Conservation (phyloP, 30 jellyfish, hydroid and myxozoan genomes). For the Chrysaora quinquecirrha region DNA sequence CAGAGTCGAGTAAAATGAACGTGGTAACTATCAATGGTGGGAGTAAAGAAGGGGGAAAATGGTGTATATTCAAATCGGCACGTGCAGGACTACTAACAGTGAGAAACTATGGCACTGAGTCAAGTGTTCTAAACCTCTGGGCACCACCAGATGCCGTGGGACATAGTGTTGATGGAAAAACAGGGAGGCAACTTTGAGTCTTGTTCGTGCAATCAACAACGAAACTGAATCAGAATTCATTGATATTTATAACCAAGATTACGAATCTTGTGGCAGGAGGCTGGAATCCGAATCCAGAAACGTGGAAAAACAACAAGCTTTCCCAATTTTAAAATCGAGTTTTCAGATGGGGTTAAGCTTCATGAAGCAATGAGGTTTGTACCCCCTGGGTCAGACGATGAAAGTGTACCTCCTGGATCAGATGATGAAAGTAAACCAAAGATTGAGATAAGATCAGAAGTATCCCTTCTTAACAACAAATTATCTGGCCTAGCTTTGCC, state of each 20-base stretch:
- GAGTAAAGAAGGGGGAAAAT: background rate
- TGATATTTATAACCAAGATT: background rate
- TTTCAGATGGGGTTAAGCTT: background rate
- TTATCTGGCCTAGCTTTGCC: background rate
- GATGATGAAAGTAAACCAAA: background rate
- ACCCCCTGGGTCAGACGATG: background rate
- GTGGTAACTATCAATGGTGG: background rate
- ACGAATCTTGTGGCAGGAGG: background rate
- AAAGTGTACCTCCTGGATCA: background rate
- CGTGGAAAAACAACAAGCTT: background rate
- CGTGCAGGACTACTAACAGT: background rate
- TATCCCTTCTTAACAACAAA: background rate
- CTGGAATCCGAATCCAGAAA: background rate
- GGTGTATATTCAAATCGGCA: background rate
- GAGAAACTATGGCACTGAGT: background rate
- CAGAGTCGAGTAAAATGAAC: background rate
- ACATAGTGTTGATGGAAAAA: background rate
- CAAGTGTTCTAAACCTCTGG: background rate
- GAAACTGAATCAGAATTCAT: background rate
- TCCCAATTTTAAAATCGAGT: background rate
- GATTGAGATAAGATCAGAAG: background rate
- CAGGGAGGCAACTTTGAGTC: background rate
- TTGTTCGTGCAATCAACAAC: background rate
- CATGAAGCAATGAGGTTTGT: background rate
- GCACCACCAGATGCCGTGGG: background rate